Percentiles rank a stretch among this genome's conserved stretches.
Evolutionary conservation across 2,888 invertebrate species (phyloP).

Genomic region (Salticus scenicus): DNA sequence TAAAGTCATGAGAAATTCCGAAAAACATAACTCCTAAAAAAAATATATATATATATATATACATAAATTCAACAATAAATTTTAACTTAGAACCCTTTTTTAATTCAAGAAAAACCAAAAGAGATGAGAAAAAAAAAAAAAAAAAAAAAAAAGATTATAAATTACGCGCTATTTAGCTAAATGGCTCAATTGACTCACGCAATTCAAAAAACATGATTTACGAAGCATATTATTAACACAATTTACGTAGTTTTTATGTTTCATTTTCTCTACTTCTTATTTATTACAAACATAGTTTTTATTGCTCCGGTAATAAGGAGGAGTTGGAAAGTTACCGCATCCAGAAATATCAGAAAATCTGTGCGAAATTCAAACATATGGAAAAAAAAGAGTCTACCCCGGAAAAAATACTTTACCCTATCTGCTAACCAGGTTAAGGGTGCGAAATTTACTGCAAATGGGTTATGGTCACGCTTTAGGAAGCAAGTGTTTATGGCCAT

Average conservation of each 20-base stretch:
- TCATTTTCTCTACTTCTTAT: slow-evolving; percentile 26
- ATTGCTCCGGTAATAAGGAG: not conserved
- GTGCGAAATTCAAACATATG: slow-evolving; percentile 48
- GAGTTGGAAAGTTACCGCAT: not conserved
- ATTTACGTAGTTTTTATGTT: slow-evolving; percentile 29
- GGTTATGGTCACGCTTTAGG: slow-evolving; percentile 23
- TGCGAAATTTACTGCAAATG: slow-evolving; percentile 59
- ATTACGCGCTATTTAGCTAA: slow-evolving; percentile 41
- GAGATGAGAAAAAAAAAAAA: not conserved
- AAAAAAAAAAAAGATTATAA: slow-evolving; percentile 30
- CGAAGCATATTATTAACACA: slow-evolving; percentile 50
- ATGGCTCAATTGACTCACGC: slow-evolving; percentile 30
- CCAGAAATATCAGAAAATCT: slow-evolving; percentile 24
- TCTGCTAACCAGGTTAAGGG: slow-evolving; percentile 63
- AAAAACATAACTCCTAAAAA: too few species aligned
- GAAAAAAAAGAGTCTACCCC: slow-evolving; percentile 17
- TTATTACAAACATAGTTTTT: slow-evolving; percentile 28
- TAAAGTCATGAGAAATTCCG: too few species aligned
- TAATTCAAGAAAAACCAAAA: not conserved
- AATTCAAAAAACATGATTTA: slow-evolving; percentile 64
- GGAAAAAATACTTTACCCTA: slow-evolving; percentile 52
- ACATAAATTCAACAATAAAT: not conserved
- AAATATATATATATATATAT: too few species aligned
- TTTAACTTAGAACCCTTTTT: not conserved
- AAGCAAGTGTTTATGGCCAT: slow-evolving; percentile 28